Percentiles rank a stretch among this genome's conserved stretches.
Evolutionary conservation across 2,113 vertebrate genomes (phyloP).

Genomic region (Neodon shergylaensis): DNA sequence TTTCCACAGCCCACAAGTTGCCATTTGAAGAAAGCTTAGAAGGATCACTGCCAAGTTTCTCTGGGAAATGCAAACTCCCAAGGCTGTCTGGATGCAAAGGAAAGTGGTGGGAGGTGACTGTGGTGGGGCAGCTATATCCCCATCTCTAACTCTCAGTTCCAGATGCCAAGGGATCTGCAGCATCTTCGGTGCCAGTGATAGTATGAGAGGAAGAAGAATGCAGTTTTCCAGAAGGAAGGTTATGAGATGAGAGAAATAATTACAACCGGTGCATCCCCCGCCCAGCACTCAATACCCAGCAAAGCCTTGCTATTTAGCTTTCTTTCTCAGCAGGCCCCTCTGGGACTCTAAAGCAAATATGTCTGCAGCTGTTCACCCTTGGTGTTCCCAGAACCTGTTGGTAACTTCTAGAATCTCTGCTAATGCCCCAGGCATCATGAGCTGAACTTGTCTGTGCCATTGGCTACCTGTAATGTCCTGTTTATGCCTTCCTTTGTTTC

Average conservation of each 20-base stretch:
- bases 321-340: not conserved
- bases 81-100: conserved; percentile 57
- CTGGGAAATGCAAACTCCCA: conserved; percentile 50
- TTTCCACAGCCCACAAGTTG: conserved; percentile 69
- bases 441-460: not conserved
- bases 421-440: not conserved
- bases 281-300: not conserved
- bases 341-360: conserved; percentile 63
- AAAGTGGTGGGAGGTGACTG: not conserved
- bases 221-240: not conserved
- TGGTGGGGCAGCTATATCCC: not conserved
- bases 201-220: not conserved
- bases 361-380: conserved; percentile 63
- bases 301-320: conserved; percentile 12
- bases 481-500: not conserved
- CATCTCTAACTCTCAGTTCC: not conserved
- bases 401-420: not conserved
- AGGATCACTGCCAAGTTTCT: conserved; percentile 75
- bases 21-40: conserved; percentile 80
- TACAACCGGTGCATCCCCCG: not conserved
- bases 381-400: not conserved
- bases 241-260: conserved; percentile 55
- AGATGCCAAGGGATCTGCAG: conserved; percentile 33
- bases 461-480: not conserved
- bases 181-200: not conserved